phyloP scores from a whole-genome alignment of 2,113 vertebrate species.

The Oostethus manadensis region DNA sequence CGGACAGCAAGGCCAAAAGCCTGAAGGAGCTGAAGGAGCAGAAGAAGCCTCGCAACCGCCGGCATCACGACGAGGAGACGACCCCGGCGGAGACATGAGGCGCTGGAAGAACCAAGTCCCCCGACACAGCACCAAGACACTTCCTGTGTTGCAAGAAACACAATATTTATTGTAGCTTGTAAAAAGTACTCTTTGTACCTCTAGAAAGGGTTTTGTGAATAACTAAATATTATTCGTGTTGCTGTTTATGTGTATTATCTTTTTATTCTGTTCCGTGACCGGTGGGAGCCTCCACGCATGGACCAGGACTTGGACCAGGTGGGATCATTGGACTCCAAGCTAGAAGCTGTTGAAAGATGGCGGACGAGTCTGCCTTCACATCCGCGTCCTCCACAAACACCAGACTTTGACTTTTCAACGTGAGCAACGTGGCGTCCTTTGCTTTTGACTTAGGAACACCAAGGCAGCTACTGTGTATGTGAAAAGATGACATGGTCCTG shows the following conservation, averaged over 20 bases:
- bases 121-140: conserved; percentile 4
- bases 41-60: conserved; percentile 93
- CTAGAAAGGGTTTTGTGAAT: conserved; percentile 75
- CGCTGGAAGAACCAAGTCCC: background rate
- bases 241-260: conserved; percentile 66
- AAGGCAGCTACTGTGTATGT: conserved; percentile 57
- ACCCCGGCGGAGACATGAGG: conserved; percentile 85
- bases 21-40: conserved; percentile 89
- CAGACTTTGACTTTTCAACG: conserved; percentile 48
- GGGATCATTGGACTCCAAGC: conserved; percentile 43
- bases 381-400: conserved; percentile 18
- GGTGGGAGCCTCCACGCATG: conserved; percentile 36
- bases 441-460: conserved; percentile 30
- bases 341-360: conserved; percentile 20
- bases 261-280: conserved; percentile 55
- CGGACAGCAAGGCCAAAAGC: conserved; percentile 71
- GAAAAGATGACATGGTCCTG: conserved; percentile 34
- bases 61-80: conserved; percentile 85
- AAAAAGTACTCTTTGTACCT: conserved; percentile 80
- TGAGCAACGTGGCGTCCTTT: conserved; percentile 37
- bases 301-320: conserved; percentile 37
- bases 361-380: background rate
- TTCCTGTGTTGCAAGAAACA: conserved; percentile 45
- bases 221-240: conserved; percentile 72
- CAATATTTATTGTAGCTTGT: conserved; percentile 92